A percentile compares a stretch with the other conserved stretches of the same genome.
phyloP scores from a whole-genome alignment of 2,113 vertebrate genomes.

The Ptilorrhoa leucosticta region DNA sequence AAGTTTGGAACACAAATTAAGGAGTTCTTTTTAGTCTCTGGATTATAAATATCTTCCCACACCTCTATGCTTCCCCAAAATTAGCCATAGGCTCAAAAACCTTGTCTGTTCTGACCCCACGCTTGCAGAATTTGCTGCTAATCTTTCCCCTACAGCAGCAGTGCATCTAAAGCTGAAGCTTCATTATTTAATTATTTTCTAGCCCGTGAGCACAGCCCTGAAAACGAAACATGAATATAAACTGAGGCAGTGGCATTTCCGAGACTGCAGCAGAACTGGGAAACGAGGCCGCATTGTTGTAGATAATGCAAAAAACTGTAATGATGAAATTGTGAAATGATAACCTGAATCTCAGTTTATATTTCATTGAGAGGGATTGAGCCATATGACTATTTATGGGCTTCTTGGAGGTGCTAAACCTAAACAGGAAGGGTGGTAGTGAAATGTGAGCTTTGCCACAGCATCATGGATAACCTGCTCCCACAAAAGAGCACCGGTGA shows the following conservation, averaged over 20 bases:
- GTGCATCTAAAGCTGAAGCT: not conserved
- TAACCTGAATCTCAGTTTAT: not conserved
- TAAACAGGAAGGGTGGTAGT: not conserved
- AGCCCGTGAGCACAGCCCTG: not conserved
- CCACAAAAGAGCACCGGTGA: not conserved
- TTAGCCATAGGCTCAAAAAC: not conserved
- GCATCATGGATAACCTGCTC: not conserved
- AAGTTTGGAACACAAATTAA: not conserved
- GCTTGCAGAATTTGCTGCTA: not conserved
- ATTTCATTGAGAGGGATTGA: not conserved
- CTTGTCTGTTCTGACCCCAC: not conserved
- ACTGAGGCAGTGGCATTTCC: not conserved
- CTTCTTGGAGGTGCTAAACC: not conserved
- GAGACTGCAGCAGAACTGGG: not conserved
- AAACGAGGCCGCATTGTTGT: fast-evolving
- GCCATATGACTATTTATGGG: not conserved
- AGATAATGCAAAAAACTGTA: not conserved
- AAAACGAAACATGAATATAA: not conserved
- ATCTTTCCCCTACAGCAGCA: not conserved
- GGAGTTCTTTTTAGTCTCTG: not conserved
- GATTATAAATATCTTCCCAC: not conserved
- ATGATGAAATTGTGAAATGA: not conserved
- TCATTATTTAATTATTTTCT: not conserved
- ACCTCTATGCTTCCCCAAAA: not conserved
- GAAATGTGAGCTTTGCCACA: not conserved